Percentiles rank a stretch among this genome's conserved stretches.
Evolutionary conservation across 2,797 vertebrate species (phyloP).

Genomic region (Enteromius trimaculatus): DNA sequence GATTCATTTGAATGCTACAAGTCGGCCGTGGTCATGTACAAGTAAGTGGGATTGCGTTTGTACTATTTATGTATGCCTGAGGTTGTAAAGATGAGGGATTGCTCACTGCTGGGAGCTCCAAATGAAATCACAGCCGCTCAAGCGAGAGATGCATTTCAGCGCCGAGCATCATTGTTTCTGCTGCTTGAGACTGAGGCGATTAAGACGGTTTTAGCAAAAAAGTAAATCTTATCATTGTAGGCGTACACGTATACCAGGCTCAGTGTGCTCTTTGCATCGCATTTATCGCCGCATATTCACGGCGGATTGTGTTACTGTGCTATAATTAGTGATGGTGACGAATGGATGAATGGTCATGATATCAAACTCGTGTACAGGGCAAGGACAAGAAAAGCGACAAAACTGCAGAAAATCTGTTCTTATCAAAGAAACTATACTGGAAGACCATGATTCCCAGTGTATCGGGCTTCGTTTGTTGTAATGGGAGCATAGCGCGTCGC

Average conservation of each 20-base stretch:
- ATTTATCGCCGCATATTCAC: slow-evolving; percentile 18
- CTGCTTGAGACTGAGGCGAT: slow-evolving; percentile 24
- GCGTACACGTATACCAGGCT: neutral
- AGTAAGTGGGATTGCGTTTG: slow-evolving; percentile 68
- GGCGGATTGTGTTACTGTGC: slow-evolving; percentile 41
- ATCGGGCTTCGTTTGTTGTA: neutral
- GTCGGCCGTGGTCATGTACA: slow-evolving; percentile 77
- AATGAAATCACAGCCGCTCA: slow-evolving; percentile 58
- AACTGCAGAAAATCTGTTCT: neutral
- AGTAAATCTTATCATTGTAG: neutral
- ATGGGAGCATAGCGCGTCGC: neutral
- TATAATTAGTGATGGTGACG: slow-evolving; percentile 56
- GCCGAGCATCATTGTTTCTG: slow-evolving; percentile 82
- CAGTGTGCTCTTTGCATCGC: slow-evolving; percentile 42
- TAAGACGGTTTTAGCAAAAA: slow-evolving; percentile 42
- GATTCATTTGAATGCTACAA: slow-evolving; percentile 66
- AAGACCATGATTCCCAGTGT: neutral
- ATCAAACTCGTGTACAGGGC: neutral
- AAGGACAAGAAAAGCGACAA: neutral
- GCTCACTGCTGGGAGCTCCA: slow-evolving; percentile 49
- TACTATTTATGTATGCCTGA: neutral
- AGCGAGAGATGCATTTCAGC: slow-evolving; percentile 69
- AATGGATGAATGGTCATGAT: slow-evolving; percentile 65
- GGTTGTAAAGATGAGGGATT: slow-evolving; percentile 57
- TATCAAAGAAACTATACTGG: neutral